phyloP scores from a whole-genome alignment of 2,113 vertebrate species.

The Menidia beryllina region DNA sequence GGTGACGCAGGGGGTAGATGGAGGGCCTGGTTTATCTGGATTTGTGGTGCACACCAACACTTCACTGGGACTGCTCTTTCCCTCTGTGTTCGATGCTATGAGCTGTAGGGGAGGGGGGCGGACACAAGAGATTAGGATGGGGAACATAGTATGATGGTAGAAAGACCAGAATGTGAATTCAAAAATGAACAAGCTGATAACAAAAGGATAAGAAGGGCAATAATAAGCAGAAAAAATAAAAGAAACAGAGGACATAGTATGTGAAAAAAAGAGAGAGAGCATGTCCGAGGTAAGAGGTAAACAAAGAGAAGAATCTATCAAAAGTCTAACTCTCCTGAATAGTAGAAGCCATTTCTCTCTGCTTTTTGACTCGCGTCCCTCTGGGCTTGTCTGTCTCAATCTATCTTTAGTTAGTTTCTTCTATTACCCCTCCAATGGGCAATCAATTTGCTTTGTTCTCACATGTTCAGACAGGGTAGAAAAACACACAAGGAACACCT shows the following conservation, averaged over 20 bases:
- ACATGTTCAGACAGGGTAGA: background rate
- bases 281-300: background rate
- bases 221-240: background rate
- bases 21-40: conserved; percentile 94
- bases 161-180: too few species aligned
- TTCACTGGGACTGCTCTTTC: conserved; percentile 94
- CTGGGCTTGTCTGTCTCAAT: conserved; percentile 10
- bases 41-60: conserved; percentile 95
- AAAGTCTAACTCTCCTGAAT: conserved; percentile 13
- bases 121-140: background rate
- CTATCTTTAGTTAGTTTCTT: conserved; percentile 16
- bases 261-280: background rate
- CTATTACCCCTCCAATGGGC: conserved; percentile 3
- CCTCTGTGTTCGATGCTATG: conserved; percentile 92
- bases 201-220: background rate
- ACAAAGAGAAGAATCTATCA: conserved; percentile 31
- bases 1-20: conserved; percentile 86
- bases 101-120: conserved; percentile 80
- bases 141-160: too few species aligned
- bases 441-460: conserved; percentile 24
- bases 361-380: background rate
- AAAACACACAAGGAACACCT: background rate
- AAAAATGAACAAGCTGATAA: too few species aligned
- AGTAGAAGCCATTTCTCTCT: conserved; percentile 29
- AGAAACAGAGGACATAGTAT: background rate